phyloP scores from a whole-genome alignment of 2,797 vertebrate species.

The Bucorvus abyssinicus region DNA sequence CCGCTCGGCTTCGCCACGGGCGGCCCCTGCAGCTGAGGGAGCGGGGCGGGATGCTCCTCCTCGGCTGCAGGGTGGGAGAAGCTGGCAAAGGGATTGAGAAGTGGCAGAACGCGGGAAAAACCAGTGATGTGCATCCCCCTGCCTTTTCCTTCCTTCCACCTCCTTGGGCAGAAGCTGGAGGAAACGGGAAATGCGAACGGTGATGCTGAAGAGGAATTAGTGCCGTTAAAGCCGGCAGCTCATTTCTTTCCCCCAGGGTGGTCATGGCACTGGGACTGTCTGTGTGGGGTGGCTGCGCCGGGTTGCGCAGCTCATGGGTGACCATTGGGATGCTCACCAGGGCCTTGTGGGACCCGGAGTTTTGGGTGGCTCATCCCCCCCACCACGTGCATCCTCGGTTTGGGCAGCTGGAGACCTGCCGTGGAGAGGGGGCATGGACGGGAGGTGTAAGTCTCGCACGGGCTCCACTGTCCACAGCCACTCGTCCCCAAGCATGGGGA shows the following conservation, averaged over 20 bases:
- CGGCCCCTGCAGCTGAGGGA: rapidly evolving
- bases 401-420: background rate
- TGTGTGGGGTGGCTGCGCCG: rapidly evolving
- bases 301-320: background rate
- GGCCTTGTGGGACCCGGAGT: background rate
- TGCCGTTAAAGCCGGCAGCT: background rate
- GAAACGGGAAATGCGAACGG: background rate
- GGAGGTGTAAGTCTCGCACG: background rate
- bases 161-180: background rate
- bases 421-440: rapidly evolving
- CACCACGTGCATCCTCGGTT: rapidly evolving
- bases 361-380: background rate
- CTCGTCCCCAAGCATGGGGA: background rate
- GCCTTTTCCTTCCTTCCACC: background rate
- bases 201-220: background rate
- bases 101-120: background rate
- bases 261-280: background rate
- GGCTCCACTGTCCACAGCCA: background rate
- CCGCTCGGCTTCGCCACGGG: background rate
- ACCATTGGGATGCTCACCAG: background rate
- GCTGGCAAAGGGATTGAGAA: background rate
- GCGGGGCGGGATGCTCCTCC: background rate
- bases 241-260: background rate
- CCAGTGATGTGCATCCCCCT: rapidly evolving
- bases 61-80: background rate